These are phyloP conservation scores for Phyllotreta striolata DNA, from an alignment of 2,888 invertebrate species.

Conservation along the genomic window DNA sequence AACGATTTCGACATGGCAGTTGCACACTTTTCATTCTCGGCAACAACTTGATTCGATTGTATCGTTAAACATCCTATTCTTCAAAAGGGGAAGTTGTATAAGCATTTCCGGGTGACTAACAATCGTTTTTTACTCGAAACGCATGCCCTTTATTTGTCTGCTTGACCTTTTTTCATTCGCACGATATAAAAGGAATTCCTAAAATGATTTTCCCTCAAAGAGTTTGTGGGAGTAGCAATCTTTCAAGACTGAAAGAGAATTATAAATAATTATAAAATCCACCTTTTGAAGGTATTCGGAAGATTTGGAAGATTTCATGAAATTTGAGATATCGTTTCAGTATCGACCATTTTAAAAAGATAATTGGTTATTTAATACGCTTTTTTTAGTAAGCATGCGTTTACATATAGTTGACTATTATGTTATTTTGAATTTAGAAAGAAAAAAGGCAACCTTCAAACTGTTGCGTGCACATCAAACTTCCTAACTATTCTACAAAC, in stretches of 20 bases:
- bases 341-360: no score
- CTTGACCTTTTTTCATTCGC: constrained; percentile 10
- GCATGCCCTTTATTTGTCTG: constrained; percentile 3
- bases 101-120: constrained; percentile 38
- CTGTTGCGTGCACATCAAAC: constrained; percentile 6
- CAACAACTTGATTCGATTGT: constrained; percentile 33
- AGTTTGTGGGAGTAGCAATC: not conserved
- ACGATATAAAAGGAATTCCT: not conserved
- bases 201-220: not conserved
- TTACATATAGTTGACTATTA: no score
- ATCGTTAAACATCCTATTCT: constrained; percentile 37
- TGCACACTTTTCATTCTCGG: constrained; percentile 35
- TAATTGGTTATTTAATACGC: no score
- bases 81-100: constrained; percentile 39
- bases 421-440: no score
- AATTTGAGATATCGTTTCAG: no score
- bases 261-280: not conserved
- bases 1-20: constrained; percentile 33
- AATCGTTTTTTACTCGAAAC: constrained; percentile 28
- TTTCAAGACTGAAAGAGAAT: no score
- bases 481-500: constrained; percentile 19
- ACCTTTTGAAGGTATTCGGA: constrained; percentile 5
- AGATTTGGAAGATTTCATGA: not conserved
- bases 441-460: not conserved
- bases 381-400: no score